phyloP scores from a whole-genome alignment of 2,797 vertebrate species.

The Aselliscus stoliczkanus region DNA sequence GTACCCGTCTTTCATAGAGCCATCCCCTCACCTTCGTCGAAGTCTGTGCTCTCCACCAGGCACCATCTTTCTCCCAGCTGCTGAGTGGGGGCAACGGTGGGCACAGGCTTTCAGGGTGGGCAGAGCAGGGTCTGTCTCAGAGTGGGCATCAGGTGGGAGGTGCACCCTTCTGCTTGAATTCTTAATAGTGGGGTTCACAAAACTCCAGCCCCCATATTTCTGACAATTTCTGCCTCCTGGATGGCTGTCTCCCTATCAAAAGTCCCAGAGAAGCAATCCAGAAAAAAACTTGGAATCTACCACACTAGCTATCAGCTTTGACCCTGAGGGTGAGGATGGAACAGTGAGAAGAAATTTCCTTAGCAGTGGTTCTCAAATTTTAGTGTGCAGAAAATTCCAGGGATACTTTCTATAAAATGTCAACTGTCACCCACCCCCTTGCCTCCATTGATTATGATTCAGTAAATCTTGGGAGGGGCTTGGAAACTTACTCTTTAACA shows the following conservation, averaged over 20 bases:
- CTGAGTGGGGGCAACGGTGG: neutral
- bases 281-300: neutral
- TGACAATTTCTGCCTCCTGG: neutral
- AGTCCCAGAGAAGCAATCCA: neutral
- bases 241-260: neutral
- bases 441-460: neutral
- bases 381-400: neutral
- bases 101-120: neutral
- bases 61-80: conserved; percentile 85
- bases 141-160: neutral
- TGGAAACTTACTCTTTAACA: neutral
- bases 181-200: neutral
- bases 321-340: neutral
- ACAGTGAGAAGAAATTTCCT: neutral
- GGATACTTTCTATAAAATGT: neutral
- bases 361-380: neutral
- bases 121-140: neutral
- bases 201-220: neutral
- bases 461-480: neutral
- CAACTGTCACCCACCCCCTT: neutral
- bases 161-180: neutral
- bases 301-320: neutral
- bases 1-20: neutral
- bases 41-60: conserved; percentile 85
- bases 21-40: conserved; percentile 83